Conservation (phyloP, 2,888 invertebrate genomes). For the Halictus ligatus region DNA sequence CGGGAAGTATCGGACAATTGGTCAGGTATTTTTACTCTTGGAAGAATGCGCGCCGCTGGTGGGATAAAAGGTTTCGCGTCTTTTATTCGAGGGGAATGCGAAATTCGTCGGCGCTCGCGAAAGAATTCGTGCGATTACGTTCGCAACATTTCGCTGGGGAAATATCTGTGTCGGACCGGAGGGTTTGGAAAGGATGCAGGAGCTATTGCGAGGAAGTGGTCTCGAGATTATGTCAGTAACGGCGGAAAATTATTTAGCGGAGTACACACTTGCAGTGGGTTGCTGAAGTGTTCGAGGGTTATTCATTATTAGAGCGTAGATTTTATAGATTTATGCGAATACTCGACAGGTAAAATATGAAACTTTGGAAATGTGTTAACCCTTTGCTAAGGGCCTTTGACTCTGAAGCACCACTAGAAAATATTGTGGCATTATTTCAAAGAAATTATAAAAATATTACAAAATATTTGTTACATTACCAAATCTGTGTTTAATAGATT, state of each 20-base stretch:
- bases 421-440: too few species aligned
- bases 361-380: too few species aligned
- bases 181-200: not conserved
- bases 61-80: not conserved
- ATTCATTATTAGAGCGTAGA: too few species aligned
- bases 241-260: not conserved
- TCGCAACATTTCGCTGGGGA: not conserved
- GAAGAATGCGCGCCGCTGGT: not conserved
- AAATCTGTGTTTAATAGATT: too few species aligned
- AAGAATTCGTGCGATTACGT: constrained; percentile 8
- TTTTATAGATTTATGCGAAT: too few species aligned
- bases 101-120: not conserved
- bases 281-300: not conserved
- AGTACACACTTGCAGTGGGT: not conserved
- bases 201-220: not conserved
- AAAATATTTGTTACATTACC: too few species aligned
- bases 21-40: not conserved
- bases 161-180: not conserved
- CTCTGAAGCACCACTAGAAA: too few species aligned
- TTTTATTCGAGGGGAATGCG: not conserved
- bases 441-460: too few species aligned
- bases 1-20: constrained; percentile 1
- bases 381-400: too few species aligned
- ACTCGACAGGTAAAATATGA: too few species aligned
- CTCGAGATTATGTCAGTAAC: not conserved